A percentile compares a stretch with the other conserved stretches of the same genome.
Evolutionary conservation across 2,797 vertebrate species (phyloP).

Genomic region (Picus viridis): DNA sequence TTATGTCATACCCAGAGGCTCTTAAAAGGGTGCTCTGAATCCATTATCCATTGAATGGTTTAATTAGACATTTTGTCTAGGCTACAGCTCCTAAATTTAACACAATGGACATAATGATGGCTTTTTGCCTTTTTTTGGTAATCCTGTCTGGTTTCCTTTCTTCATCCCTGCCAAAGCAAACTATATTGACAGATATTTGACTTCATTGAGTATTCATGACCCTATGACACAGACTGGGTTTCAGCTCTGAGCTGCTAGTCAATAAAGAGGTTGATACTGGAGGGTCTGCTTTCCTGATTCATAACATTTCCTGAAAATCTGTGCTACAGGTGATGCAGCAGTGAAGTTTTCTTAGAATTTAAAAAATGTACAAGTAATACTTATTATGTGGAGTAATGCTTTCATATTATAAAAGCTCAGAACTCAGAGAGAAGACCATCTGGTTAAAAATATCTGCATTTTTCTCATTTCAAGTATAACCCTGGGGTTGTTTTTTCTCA

Average conservation of each 20-base stretch:
- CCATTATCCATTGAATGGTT: neutral
- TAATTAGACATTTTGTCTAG: neutral
- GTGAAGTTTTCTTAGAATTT: neutral
- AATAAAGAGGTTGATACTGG: neutral
- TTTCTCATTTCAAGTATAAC: conserved; percentile 15
- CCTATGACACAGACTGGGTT: neutral
- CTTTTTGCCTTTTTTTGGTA: neutral
- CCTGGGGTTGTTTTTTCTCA: neutral
- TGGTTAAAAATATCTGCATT: conserved; percentile 15
- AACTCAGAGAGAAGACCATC: neutral
- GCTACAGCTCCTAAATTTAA: neutral
- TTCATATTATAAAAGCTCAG: neutral
- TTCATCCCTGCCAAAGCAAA: neutral
- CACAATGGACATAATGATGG: neutral
- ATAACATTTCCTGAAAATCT: neutral
- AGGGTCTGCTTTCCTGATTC: neutral
- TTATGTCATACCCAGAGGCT: neutral
- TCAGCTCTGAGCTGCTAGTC: neutral
- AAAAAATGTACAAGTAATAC: neutral
- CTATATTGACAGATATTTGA: neutral
- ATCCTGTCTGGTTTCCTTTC: neutral
- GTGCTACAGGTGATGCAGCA: neutral
- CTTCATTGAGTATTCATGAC: neutral
- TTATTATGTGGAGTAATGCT: neutral
- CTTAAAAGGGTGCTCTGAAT: neutral